These are phyloP conservation scores for Heliconius erato DNA, from an alignment of 2,888 invertebrate species.

Conservation along the genomic window DNA sequence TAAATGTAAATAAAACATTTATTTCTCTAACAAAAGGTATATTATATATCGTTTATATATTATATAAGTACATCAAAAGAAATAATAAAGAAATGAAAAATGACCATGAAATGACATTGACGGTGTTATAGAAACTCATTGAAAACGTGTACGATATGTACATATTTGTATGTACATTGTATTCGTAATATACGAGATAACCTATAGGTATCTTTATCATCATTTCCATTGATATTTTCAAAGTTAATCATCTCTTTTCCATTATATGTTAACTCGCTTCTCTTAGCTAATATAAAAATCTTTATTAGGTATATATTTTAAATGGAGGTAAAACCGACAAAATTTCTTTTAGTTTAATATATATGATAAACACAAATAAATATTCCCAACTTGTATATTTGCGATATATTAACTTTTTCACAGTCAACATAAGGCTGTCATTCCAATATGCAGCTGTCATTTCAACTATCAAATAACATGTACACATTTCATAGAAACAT, in stretches of 20 bases:
- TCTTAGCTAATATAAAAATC: no score
- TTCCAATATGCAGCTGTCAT: conserved; percentile 35
- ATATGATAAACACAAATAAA: neutral
- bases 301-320: neutral
- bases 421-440: conserved; percentile 1
- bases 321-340: neutral
- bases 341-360: neutral
- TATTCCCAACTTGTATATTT: neutral
- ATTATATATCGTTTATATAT: no score
- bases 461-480: conserved; percentile 33
- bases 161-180: neutral
- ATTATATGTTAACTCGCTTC: no score
- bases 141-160: neutral
- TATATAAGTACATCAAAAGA: neutral
- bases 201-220: no score
- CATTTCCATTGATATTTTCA: no score
- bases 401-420: conserved; percentile 26
- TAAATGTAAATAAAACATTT: no score
- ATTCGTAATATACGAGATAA: neutral
- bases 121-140: neutral
- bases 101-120: conserved; percentile 11
- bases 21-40: no score
- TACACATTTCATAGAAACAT: neutral
- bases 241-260: no score
- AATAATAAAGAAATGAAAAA: neutral